Evolutionary conservation across 2,797 vertebrate genomes (phyloP).

Genomic region (Cichlasoma orientale): DNA sequence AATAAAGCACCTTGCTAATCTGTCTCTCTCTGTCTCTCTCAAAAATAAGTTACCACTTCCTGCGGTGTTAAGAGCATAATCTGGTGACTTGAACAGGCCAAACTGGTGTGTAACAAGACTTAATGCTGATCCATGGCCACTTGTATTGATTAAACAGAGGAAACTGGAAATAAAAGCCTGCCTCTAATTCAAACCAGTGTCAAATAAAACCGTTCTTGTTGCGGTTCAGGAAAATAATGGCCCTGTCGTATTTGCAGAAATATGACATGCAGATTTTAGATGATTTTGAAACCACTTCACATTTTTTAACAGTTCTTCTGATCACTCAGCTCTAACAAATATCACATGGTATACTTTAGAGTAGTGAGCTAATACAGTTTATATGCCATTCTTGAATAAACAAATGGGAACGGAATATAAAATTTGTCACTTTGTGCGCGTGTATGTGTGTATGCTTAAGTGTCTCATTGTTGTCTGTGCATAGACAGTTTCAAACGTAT

Average conservation of each 20-base stretch:
- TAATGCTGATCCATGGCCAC: not conserved
- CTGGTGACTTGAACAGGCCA: not conserved
- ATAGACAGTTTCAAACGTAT: not conserved
- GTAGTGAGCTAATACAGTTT: not conserved
- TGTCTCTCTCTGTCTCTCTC: too few relatives aligned
- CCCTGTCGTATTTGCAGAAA: not conserved
- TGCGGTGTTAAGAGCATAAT: not conserved
- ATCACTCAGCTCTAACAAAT: not conserved
- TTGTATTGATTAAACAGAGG: constrained; percentile 1
- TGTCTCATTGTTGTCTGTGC: not conserved
- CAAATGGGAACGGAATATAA: not conserved
- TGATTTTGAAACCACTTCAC: not conserved
- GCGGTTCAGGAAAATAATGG: not conserved
- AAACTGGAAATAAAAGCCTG: not conserved
- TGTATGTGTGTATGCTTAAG: not conserved
- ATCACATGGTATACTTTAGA: not conserved
- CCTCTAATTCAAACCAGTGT: not conserved
- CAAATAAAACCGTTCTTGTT: not conserved
- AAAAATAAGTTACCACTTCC: not conserved
- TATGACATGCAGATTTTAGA: not conserved
- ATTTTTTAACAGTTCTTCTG: not conserved
- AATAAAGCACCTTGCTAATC: not conserved
- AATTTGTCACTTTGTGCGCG: too few relatives aligned
- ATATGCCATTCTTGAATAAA: not conserved
- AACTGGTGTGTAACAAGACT: accelerated